Evolutionary conservation across 2,888 invertebrate species (phyloP).

Genomic region (Campoplex nolae): DNA sequence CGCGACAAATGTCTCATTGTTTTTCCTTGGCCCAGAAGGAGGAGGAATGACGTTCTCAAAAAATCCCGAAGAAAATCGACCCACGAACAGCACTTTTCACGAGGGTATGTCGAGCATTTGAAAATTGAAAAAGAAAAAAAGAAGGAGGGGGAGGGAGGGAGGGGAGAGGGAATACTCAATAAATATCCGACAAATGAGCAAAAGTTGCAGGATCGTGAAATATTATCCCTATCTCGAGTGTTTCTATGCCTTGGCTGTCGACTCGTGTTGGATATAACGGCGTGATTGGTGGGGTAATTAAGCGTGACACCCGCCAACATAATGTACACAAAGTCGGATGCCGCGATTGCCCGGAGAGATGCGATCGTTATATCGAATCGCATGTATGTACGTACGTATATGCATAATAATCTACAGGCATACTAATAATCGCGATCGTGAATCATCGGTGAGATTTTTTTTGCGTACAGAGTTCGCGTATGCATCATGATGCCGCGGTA

Average conservation of each 20-base stretch:
- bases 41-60: not conserved
- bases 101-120: not conserved
- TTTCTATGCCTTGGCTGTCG: slow-evolving; percentile 17
- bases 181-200: not conserved
- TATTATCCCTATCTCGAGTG: slow-evolving; percentile 19
- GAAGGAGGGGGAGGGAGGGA: no score
- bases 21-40: not conserved
- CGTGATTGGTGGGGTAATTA: slow-evolving; percentile 59
- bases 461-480: not conserved
- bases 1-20: slow-evolving; percentile 1
- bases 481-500: not conserved
- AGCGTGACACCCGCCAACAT: slow-evolving; percentile 53
- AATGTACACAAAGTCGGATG: slow-evolving; percentile 7
- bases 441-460: slow-evolving; percentile 51
- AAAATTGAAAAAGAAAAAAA: not conserved
- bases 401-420: not conserved
- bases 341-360: slow-evolving; percentile 21
- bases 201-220: not conserved
- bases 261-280: slow-evolving; percentile 17
- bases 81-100: not conserved
- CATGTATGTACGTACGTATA: no score
- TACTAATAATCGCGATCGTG: slow-evolving; percentile 58
- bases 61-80: not conserved
- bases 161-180: no score
- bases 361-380: slow-evolving; percentile 2